A percentile compares a stretch with the other conserved stretches of the same genome.
Conservation (phyloP, 2,888 invertebrate species). For the Sphaerophoria taeniata region DNA sequence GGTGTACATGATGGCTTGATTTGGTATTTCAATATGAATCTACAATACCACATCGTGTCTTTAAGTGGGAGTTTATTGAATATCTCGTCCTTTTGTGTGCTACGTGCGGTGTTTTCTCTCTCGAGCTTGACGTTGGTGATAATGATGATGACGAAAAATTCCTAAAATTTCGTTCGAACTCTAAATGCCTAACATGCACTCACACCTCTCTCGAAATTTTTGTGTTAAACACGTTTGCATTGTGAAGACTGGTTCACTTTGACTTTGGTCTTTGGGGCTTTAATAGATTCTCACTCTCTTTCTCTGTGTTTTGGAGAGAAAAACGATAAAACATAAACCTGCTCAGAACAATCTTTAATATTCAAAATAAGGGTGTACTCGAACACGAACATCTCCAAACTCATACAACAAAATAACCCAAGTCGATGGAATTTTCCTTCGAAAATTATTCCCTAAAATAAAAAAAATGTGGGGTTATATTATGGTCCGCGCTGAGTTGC, state of each 20-base stretch:
- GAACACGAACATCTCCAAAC: constrained; percentile 15
- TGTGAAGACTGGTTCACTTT: background rate
- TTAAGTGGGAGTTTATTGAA: constrained; percentile 24
- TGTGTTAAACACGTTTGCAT: constrained; percentile 28
- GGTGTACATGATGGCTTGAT: constrained; percentile 7
- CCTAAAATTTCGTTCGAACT: constrained; percentile 36
- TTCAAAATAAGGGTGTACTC: background rate
- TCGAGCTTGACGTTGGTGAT: background rate
- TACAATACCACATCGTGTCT: background rate
- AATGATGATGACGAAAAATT: constrained; percentile 42
- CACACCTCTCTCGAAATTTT: background rate
- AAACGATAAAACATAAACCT: constrained; percentile 11
- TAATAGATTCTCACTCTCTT: background rate
- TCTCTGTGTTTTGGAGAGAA: background rate
- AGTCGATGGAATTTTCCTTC: constrained; percentile 16
- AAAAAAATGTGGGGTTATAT: background rate
- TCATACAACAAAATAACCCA: background rate
- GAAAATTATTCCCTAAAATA: constrained; percentile 9
- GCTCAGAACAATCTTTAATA: background rate
- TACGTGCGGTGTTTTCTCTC: background rate
- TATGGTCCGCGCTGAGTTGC: background rate
- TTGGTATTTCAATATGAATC: background rate
- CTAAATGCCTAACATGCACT: background rate
- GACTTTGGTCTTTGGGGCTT: background rate
- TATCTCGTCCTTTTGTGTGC: background rate